phyloP scores from a whole-genome alignment of 1,140 invertebrate genomes.

The Trachelipus rathkii region DNA sequence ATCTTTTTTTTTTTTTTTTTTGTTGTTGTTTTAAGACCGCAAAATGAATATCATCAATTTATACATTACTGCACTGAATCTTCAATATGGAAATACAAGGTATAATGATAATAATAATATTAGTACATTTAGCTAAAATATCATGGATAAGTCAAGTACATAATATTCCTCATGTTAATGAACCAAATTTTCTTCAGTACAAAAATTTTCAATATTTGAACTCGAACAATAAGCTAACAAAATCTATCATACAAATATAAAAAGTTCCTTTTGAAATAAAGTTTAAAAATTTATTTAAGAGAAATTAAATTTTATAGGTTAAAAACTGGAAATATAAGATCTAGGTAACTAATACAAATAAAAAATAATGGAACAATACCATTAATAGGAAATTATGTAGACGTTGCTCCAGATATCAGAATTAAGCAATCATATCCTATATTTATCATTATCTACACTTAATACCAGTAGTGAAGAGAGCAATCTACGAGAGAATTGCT shows the following conservation, averaged over 20 bases:
- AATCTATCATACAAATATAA: neutral
- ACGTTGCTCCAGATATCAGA: constrained; percentile 2
- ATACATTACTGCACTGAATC: neutral
- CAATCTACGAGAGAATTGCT: neutral
- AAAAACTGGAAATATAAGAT: neutral
- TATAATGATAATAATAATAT: neutral
- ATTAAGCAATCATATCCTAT: constrained; percentile 10
- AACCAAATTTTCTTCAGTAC: too few relatives aligned
- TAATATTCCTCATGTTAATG: neutral
- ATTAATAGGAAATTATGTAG: neutral
- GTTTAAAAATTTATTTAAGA: neutral
- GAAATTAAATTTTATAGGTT: neutral
- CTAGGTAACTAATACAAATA: neutral
- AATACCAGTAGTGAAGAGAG: constrained; percentile 10
- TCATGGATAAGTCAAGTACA: neutral
- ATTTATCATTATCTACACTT: neutral
- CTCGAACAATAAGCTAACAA: neutral
- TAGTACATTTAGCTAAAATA: neutral
- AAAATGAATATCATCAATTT: neutral
- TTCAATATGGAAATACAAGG: too few relatives aligned
- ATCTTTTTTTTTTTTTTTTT: too few relatives aligned
- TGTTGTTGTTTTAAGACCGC: neutral
- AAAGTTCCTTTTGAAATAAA: neutral
- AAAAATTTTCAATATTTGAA: too few relatives aligned
- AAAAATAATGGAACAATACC: neutral